Conservation (phyloP, 2,113 vertebrate species). For the Rallus limicola region DNA sequence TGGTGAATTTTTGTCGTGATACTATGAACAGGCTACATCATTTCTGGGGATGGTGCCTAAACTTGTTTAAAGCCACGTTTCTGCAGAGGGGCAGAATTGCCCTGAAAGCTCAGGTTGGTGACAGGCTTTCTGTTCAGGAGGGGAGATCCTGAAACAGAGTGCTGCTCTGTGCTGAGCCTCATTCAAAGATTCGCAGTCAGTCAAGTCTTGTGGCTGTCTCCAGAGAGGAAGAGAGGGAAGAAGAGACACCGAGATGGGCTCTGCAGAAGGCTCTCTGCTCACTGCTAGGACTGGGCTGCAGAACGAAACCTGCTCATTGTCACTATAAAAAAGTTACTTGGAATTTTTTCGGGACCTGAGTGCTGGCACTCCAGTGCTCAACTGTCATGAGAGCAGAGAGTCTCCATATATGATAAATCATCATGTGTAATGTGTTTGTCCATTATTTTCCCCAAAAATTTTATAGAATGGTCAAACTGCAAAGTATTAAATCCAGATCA, state of each 20-base stretch:
- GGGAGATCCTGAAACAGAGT: neutral
- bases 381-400: neutral
- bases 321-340: neutral
- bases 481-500: neutral
- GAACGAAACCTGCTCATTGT: neutral
- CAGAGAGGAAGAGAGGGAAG: neutral
- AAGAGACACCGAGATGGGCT: neutral
- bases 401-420: neutral
- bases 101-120: neutral
- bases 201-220: neutral
- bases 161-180: accelerated
- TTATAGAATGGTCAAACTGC: neutral
- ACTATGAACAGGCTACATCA: neutral
- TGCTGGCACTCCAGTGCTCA: neutral
- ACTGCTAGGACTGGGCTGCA: neutral
- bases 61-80: neutral
- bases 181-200: neutral
- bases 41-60: neutral
- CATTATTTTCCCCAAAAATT: neutral
- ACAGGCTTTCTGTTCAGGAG: neutral
- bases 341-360: neutral
- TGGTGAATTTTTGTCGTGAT: neutral
- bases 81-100: neutral
- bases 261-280: neutral
- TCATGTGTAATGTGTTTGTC: neutral